Conservation (phyloP, 1,140 invertebrate species). For the Pseudoatta argentina region DNA sequence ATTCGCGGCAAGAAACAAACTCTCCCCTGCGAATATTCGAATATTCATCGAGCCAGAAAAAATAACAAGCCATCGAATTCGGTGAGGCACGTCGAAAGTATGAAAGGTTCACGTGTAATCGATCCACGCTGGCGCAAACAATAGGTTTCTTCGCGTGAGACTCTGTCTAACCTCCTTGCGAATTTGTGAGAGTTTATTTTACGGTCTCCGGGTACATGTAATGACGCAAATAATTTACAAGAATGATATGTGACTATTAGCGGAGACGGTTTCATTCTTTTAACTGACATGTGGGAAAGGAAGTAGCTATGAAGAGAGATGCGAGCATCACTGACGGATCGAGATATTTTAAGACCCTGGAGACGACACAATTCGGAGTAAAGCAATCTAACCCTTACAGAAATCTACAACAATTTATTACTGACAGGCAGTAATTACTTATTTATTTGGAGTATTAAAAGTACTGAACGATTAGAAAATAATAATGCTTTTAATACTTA, state of each 20-base stretch:
- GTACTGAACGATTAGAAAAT: too few species aligned
- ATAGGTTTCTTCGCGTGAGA: not conserved
- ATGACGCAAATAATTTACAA: slow-evolving; percentile 9
- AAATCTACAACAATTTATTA: too few species aligned
- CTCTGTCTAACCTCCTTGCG: not conserved
- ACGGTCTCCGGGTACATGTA: not conserved
- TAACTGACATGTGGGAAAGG: slow-evolving; percentile 27
- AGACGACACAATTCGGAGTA: not conserved
- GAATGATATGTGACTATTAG: slow-evolving; percentile 17
- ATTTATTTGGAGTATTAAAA: too few species aligned
- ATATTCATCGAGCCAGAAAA: slow-evolving; percentile 55
- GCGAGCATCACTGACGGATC: slow-evolving; percentile 4
- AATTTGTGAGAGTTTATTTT: slow-evolving; percentile 1
- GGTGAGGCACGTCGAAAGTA: not conserved
- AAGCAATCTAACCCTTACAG: not conserved
- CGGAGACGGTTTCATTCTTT: slow-evolving; percentile 7
- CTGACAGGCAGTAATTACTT: too few species aligned
- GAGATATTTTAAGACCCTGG: not conserved
- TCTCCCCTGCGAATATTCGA: slow-evolving; percentile 47
- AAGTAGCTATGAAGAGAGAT: not conserved
- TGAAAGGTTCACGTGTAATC: not conserved
- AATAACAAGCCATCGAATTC: slow-evolving; percentile 53
- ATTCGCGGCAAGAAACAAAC: slow-evolving; percentile 61
- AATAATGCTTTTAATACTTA: too few species aligned
- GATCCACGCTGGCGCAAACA: not conserved